phyloP scores from a whole-genome alignment of 2,888 invertebrate genomes.

The Ctenicera cuprea region DNA sequence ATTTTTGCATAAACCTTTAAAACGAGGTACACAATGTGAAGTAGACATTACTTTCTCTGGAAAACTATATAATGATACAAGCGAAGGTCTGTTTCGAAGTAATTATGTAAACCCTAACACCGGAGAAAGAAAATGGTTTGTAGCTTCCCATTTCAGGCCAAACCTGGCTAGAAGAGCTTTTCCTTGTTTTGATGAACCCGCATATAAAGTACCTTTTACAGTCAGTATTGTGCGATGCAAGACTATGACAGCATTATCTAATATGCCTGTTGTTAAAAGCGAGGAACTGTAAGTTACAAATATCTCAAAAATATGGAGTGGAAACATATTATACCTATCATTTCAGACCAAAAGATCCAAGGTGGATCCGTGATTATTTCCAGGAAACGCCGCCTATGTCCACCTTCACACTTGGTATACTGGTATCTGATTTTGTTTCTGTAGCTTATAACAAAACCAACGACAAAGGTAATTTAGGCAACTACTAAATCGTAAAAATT shows the following conservation, averaged over 20 bases:
- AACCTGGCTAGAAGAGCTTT: slow-evolving; percentile 85
- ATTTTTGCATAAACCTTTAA: slow-evolving; percentile 76
- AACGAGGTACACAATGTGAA: slow-evolving; percentile 77
- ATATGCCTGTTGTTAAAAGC: slow-evolving; percentile 77
- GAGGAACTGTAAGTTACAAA: slow-evolving; percentile 77
- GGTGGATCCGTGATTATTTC: slow-evolving; percentile 82
- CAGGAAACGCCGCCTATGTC: slow-evolving; percentile 84
- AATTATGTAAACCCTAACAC: slow-evolving; percentile 74
- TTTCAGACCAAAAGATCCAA: slow-evolving; percentile 67
- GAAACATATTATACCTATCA: too few relatives aligned
- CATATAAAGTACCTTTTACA: slow-evolving; percentile 83
- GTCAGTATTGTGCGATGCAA: slow-evolving; percentile 78
- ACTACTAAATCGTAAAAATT: not conserved
- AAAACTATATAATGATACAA: slow-evolving; percentile 77
- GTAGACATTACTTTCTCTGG: slow-evolving; percentile 81
- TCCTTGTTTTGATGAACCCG: slow-evolving; percentile 89
- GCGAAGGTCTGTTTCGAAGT: slow-evolving; percentile 83
- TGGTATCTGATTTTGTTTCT: slow-evolving; percentile 79
- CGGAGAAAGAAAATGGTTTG: slow-evolving; percentile 74
- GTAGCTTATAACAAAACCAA: slow-evolving; percentile 54
- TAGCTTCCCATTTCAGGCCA: slow-evolving; percentile 82
- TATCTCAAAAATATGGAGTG: too few relatives aligned
- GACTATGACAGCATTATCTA: slow-evolving; percentile 78
- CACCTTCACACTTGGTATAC: slow-evolving; percentile 83
- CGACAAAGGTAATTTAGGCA: slow-evolving; percentile 64